Percentiles rank a stretch among this genome's conserved stretches.
Evolutionary conservation across 2,797 vertebrate genomes (phyloP).

Genomic region (Danio aesculapii): DNA sequence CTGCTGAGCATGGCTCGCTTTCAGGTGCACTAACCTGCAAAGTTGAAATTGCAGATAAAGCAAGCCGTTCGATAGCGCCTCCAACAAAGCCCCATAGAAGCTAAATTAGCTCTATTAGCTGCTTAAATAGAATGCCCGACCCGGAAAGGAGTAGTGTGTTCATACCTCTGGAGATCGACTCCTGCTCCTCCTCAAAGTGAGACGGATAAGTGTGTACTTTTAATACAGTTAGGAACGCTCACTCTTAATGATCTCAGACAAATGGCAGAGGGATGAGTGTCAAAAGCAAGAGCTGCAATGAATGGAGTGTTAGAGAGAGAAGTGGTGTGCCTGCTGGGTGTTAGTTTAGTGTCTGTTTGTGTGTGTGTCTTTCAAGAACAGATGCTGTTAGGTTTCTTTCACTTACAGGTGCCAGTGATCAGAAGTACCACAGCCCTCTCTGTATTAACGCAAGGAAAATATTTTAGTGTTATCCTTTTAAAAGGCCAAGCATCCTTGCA

Average conservation of each 20-base stretch:
- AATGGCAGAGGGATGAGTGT: constrained; percentile 66
- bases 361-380: constrained; percentile 55
- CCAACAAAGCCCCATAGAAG: constrained; percentile 13
- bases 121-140: constrained; percentile 20
- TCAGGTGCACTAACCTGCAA: constrained; percentile 27
- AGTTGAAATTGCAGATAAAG: constrained; percentile 22
- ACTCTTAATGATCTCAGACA: constrained; percentile 60
- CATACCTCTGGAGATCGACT: constrained; percentile 2
- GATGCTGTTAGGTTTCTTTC: constrained; percentile 49
- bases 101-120: constrained; percentile 32
- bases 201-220: constrained; percentile 56
- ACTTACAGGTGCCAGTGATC: constrained; percentile 50
- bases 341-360: constrained; percentile 19
- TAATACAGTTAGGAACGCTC: constrained; percentile 47
- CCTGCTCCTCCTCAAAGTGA: constrained; percentile 8
- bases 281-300: constrained; percentile 68
- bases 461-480: not conserved
- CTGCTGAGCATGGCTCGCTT: constrained; percentile 28
- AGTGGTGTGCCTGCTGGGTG: constrained; percentile 52
- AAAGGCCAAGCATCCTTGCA: not conserved
- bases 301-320: constrained; percentile 55
- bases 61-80: constrained; percentile 21
- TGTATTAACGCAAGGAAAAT: not conserved
- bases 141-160: constrained; percentile 3
- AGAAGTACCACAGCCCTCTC: constrained; percentile 17